Evolutionary conservation across 1,140 invertebrate species (phyloP), one percentile per base, ranked within the genome.

Genomic region (Drosophila melanica): DNA sequence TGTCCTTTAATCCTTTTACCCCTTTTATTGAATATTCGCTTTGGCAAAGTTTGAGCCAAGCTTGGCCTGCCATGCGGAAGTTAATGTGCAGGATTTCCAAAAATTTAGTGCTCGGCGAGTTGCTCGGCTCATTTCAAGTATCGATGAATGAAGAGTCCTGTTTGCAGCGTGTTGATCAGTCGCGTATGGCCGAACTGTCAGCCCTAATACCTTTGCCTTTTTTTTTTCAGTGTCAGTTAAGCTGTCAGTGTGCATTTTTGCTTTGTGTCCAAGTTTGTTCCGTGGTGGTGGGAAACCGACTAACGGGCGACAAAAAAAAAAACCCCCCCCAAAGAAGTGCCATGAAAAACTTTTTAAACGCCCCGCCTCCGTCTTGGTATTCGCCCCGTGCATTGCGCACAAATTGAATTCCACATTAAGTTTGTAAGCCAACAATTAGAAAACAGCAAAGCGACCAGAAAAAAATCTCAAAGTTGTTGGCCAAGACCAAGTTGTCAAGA

Each of bases 401-500:
- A 87, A 87, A 87, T 87, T 87, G 84, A 87, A 87, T 87, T 87
- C 79, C 76, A 57, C 79, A 82, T 87, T 87, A 84, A 87, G 84
- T 87, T 82, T 87, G 79, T 87, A 87, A 87, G 84, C 84, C 84
- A 87, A 87, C 84, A 87, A 87, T 87, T 87, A 89, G 84, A 84
- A 89, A 89, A 79, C 76, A 89, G 82, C 84, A 89, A 89, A 87
- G 79, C 68, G 75, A 76, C 81, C 75, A 86, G 67, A 79, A 86
- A 78, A 60, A 60, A 78, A 71, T 45, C 67, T 39, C 48, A 58
- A 75, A 78, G 53, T 64, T 87, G 68, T 18, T 64, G 59, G 50
- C 54, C 64, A 70, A 63, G 37, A 75, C n/a, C 39, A 57, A 64
- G 58, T 70, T 71, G 54, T 1, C 14, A 47, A 12, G 11, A 7